phyloP scores from a whole-genome alignment of 2,797 vertebrate genomes.

The Kryptolebias ocellatus region DNA sequence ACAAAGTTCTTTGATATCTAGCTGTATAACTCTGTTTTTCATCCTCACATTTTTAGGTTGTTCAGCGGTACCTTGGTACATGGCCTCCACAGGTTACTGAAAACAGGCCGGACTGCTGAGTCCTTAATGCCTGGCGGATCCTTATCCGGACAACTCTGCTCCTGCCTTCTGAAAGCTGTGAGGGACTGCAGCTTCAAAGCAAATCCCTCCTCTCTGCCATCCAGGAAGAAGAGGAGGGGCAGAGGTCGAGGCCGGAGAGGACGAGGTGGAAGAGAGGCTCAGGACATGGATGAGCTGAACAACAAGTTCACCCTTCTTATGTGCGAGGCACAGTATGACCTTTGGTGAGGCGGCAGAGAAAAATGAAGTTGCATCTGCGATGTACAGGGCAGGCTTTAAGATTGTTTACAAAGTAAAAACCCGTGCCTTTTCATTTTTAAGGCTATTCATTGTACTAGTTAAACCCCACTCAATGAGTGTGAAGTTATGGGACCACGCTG shows the following conservation, averaged over 20 bases:
- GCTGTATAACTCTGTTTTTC: too few species aligned
- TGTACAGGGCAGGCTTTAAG: conserved; percentile 32
- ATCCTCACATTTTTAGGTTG: conserved; percentile 59
- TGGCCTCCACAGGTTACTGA: conserved; percentile 68
- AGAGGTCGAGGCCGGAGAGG: conserved; percentile 34
- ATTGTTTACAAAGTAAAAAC: conserved; percentile 4
- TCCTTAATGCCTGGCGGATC: conserved; percentile 51
- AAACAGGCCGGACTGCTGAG: conserved; percentile 63
- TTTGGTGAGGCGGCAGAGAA: conserved; percentile 26
- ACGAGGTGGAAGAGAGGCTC: conserved; percentile 14
- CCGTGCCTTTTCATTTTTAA: conserved; percentile 14
- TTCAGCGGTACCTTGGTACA: conserved; percentile 82
- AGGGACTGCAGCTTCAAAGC: conserved; percentile 50
- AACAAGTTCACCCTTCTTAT: conserved; percentile 80
- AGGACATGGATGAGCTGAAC: conserved; percentile 49
- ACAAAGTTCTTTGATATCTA: background rate
- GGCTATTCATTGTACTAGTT: conserved; percentile 31
- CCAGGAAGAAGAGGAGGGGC: conserved; percentile 40
- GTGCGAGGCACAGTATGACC: conserved; percentile 62
- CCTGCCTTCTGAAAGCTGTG: conserved; percentile 63
- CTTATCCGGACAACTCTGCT: conserved; percentile 68
- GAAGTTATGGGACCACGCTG: background rate
- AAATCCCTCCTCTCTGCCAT: conserved; percentile 32
- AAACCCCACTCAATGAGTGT: background rate
- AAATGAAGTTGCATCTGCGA: background rate